Base-by-base conservation (phyloP, 2,888 invertebrate species). In the Diadromus collaris region DNA sequence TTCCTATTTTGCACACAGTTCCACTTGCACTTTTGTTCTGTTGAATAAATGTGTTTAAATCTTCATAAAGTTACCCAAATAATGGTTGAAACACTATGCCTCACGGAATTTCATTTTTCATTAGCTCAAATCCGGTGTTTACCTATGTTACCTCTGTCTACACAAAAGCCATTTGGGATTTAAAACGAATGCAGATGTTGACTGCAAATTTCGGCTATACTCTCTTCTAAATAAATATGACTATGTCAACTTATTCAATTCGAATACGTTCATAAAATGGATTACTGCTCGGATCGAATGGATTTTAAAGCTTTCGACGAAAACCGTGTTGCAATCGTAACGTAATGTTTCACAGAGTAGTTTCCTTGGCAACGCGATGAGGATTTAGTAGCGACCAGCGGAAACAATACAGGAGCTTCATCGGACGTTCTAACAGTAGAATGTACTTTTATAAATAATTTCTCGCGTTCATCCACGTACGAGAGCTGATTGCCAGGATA, bases 361-460 rank as follows among this genome's bases (percentile, higher is more conserved):
- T 54, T 16, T 10, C 16, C 13, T 54, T 54, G 54, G 54, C 27
- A 54, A 54, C 27, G 13, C 13, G 54, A 54, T 13, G 24, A 27
- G 5, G 27, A 54, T 54, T 24, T 27, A 13, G 54, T 19, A 34
- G 48, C 21, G 21, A 65, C 13, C 54, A 5, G 61, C 34, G 21
- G 32, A n/a, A 63, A 54, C 16, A 29, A 54, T 7, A 21, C 1
- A 6, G 24, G 34, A 58, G 19, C 29, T 64, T 56, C 27, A 46
- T n/a, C 19, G 46, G 29, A 32, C 27, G 56, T 64, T 13, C 19
- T n/a, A 4, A 7, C 21, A n/a, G 13, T 34, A 6, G 46, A 61
- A 41, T 51, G 46, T 56, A 56, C 29, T 19, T 27, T 16, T 46
- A 70, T 69, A 65, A 76, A 76, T 76, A 70, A 76, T 76, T 76